Percentiles rank a stretch among this genome's conserved stretches.
Conservation (phyloP, 2,113 vertebrate species). For the Channa argus region DNA sequence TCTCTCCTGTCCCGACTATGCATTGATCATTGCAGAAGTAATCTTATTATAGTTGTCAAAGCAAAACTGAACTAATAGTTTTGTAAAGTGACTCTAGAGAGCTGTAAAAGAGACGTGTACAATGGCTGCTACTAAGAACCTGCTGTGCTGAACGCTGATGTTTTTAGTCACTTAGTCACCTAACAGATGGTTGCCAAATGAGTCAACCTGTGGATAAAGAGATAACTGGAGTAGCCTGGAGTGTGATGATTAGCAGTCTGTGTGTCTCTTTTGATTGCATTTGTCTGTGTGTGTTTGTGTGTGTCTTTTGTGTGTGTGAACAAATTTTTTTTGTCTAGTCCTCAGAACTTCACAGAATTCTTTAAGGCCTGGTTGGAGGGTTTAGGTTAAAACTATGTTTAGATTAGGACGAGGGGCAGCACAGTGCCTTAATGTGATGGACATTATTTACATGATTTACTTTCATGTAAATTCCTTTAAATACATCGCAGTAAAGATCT, state of each 20-base stretch:
- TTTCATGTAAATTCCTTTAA: too few relatives aligned
- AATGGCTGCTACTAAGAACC: conserved; percentile 1
- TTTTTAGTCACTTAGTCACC: not conserved
- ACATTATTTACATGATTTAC: too few relatives aligned
- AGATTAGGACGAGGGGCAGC: too few relatives aligned
- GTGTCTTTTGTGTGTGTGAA: not conserved
- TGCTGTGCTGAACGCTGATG: conserved; percentile 4
- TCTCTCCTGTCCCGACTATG: not conserved
- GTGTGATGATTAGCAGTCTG: not conserved
- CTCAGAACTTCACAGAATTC: too few relatives aligned
- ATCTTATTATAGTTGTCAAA: conserved; percentile 12
- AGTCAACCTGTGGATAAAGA: conserved; percentile 37
- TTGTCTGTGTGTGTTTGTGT: not conserved
- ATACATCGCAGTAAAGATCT: too few relatives aligned
- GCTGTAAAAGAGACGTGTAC: conserved; percentile 10
- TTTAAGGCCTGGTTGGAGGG: too few relatives aligned
- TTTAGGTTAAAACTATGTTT: too few relatives aligned
- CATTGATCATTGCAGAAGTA: conserved; percentile 6
- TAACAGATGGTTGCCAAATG: conserved; percentile 37
- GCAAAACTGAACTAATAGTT: conserved; percentile 13
- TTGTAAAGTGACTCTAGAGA: conserved; percentile 30
- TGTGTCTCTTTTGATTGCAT: not conserved
- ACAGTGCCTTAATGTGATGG: too few relatives aligned
- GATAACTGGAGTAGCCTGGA: not conserved
- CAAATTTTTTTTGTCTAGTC: too few relatives aligned